Evolutionary conservation across 2,888 invertebrate species (phyloP).

Genomic region (Melikaiella ostensackeni): DNA sequence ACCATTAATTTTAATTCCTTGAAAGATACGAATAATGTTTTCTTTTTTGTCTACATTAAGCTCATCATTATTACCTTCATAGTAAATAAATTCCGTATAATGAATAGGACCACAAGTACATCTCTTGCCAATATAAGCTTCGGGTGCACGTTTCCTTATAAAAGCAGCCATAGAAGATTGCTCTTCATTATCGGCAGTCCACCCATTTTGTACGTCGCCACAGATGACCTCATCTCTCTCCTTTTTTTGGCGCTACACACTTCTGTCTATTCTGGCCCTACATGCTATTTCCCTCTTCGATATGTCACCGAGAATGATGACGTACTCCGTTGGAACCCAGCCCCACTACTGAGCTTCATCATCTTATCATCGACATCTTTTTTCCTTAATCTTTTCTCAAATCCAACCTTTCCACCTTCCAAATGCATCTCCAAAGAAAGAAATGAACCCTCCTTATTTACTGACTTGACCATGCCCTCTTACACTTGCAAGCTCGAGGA

Average conservation of each 20-base stretch:
- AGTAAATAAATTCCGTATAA: background rate
- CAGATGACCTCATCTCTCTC: background rate
- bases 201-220: too few species aligned
- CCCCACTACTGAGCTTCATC: too few species aligned
- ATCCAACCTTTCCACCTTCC: background rate
- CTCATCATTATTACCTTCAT: background rate
- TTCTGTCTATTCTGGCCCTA: background rate
- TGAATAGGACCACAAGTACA: background rate
- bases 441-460: background rate
- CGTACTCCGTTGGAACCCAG: background rate
- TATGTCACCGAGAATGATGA: background rate
- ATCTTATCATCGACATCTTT: background rate
- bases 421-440: background rate
- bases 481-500: background rate
- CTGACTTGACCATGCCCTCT: background rate
- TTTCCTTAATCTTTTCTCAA: background rate
- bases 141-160: background rate
- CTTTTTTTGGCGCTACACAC: background rate
- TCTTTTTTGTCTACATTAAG: background rate
- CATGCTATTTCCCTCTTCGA: background rate
- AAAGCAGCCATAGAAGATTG: background rate
- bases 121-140: background rate
- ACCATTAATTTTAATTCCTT: background rate
- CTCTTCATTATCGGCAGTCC: background rate
- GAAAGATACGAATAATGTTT: background rate